phyloP scores from a whole-genome alignment of 2,797 vertebrate species.

The Hoplostethus mediterraneus region DNA sequence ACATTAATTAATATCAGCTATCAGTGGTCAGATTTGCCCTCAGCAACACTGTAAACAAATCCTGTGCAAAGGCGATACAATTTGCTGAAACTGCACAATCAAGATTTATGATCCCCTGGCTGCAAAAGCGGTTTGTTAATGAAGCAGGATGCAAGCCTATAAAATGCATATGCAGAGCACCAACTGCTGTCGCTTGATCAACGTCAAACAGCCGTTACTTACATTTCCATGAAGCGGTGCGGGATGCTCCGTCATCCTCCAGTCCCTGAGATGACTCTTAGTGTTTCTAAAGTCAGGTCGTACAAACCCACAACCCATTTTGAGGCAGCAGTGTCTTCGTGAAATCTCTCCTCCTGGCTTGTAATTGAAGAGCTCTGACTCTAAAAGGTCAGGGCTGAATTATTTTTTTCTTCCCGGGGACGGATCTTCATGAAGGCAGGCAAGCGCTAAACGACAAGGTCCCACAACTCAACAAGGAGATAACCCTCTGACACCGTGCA shows the following conservation, averaged over 20 bases:
- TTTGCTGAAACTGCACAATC: slow-evolving; percentile 70
- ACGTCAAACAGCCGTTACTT: slow-evolving; percentile 68
- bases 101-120: slow-evolving; percentile 76
- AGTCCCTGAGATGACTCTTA: slow-evolving; percentile 37
- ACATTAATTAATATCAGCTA: slow-evolving; percentile 81
- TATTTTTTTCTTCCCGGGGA: slow-evolving; percentile 41
- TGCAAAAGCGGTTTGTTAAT: slow-evolving; percentile 68
- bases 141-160: slow-evolving; percentile 57
- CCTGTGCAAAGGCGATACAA: slow-evolving; percentile 49
- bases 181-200: slow-evolving; percentile 75
- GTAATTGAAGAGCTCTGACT: slow-evolving; percentile 51
- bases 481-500: slow-evolving; percentile 52
- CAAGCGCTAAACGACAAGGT: slow-evolving; percentile 54
- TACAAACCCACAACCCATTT: slow-evolving; percentile 41
- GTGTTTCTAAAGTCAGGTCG: slow-evolving; percentile 13
- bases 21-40: slow-evolving; percentile 72
- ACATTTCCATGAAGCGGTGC: slow-evolving; percentile 53
- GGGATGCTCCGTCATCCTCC: slow-evolving; percentile 43
- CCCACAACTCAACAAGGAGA: slow-evolving; percentile 54
- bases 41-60: slow-evolving; percentile 71
- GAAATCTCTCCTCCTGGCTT: slow-evolving; percentile 34
- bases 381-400: slow-evolving; percentile 66
- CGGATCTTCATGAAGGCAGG: slow-evolving; percentile 32
- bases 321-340: slow-evolving; percentile 42
- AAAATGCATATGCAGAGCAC: slow-evolving; percentile 67